A percentile compares a stretch with the other conserved stretches of the same genome.
Conservation (phyloP, 2,888 invertebrate genomes). For the Lydus trimaculatus region DNA sequence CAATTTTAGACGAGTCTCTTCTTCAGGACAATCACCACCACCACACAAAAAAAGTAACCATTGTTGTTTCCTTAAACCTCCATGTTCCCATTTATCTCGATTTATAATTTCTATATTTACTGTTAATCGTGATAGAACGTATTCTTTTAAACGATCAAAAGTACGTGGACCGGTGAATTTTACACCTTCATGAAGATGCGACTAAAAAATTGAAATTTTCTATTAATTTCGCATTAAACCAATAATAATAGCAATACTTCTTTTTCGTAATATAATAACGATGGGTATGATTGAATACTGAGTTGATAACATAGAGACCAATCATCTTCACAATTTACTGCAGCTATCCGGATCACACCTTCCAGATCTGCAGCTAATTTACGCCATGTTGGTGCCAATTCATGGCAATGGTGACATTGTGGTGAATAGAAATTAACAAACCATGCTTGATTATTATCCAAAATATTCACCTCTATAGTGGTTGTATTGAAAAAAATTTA, state of each 20-base stretch:
- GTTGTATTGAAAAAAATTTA: slow-evolving; percentile 32
- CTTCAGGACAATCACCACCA: slow-evolving; percentile 63
- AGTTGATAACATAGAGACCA: slow-evolving; percentile 79
- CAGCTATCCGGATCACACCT: slow-evolving; percentile 80
- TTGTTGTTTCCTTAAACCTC: slow-evolving; percentile 50
- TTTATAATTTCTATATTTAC: slow-evolving; percentile 59
- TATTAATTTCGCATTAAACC: slow-evolving; percentile 11
- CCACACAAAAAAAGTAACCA: slow-evolving; percentile 69
- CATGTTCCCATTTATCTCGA: slow-evolving; percentile 55
- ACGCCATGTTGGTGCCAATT: slow-evolving; percentile 83
- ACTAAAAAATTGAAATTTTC: slow-evolving; percentile 53
- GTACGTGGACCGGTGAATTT: slow-evolving; percentile 69
- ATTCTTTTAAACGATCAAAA: slow-evolving; percentile 68
- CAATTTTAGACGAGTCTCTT: slow-evolving; percentile 68
- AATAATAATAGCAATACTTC: slow-evolving; percentile 45
- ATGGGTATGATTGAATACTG: slow-evolving; percentile 78
- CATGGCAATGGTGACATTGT: slow-evolving; percentile 85
- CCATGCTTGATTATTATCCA: slow-evolving; percentile 73
- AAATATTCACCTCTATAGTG: slow-evolving; percentile 58
- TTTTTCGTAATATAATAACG: slow-evolving; percentile 71
- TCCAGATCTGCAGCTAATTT: slow-evolving; percentile 78
- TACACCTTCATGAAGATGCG: slow-evolving; percentile 65
- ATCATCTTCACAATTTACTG: slow-evolving; percentile 89
- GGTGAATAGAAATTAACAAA: slow-evolving; percentile 91
- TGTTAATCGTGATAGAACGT: slow-evolving; percentile 67